Conservation (phyloP, 2,888 invertebrate genomes). For the Barypeithes pellucidus region DNA sequence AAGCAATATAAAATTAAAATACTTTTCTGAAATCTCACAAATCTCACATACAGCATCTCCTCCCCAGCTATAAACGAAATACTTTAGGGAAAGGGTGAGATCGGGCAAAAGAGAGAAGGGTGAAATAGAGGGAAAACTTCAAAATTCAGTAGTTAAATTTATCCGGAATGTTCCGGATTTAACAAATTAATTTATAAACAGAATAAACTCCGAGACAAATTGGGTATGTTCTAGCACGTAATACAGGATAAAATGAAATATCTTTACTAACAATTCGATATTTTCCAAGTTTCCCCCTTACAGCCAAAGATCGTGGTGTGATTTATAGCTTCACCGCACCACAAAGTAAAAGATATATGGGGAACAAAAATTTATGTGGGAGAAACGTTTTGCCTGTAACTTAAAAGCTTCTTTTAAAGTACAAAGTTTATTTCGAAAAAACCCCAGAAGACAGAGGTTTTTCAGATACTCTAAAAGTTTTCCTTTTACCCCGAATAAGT, state of each 20-base stretch:
- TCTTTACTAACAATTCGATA: conserved; percentile 34
- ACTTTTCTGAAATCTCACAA: too few species aligned
- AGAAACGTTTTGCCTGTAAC: conserved; percentile 36
- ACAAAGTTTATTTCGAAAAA: conserved; percentile 17
- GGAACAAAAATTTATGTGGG: conserved; percentile 34
- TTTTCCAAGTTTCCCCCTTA: conserved; percentile 16
- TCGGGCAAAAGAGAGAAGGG: too few species aligned
- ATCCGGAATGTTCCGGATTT: too few species aligned
- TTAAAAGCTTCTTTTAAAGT: conserved; percentile 25
- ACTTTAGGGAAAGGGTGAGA: too few species aligned
- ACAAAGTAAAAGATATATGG: conserved; percentile 33
- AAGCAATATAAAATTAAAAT: too few species aligned
- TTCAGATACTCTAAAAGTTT: conserved; percentile 16
- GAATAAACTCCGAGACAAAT: too few species aligned
- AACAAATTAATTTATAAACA: too few species aligned
- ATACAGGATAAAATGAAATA: not conserved
- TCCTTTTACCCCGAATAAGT: conserved; percentile 22
- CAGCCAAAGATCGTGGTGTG: conserved; percentile 27
- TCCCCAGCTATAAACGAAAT: too few species aligned
- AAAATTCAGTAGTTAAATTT: too few species aligned
- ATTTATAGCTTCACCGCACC: conserved; percentile 30
- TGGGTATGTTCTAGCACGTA: not conserved
- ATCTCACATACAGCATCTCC: too few species aligned
- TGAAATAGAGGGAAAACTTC: too few species aligned
- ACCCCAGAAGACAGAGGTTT: conserved; percentile 20